Evolutionary conservation across 2,113 vertebrate genomes (phyloP), one percentile per base, ranked within the genome.

Genomic region (Manacus vitellinus): DNA sequence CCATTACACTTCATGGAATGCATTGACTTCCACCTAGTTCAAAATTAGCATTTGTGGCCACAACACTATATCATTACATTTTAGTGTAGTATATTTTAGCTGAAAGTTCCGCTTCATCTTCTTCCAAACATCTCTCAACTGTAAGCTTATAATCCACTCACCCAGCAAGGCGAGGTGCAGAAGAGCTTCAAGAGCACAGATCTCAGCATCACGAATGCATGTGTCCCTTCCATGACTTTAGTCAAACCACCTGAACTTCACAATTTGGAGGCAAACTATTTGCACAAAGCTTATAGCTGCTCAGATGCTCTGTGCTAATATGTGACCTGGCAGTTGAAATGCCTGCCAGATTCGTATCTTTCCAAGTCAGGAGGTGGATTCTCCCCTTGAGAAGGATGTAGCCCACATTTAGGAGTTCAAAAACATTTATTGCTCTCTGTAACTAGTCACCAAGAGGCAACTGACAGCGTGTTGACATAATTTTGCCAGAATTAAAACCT

Each of bases 401-500:
- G 86, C n/a, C 80, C 94, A 75, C 70, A 54, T 76, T 94, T 37
- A 85, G 82, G 88, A 96, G 83, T 81, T 96, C 83, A 88, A 79
- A 97, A 97, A 77, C 90, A 89, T 97, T 97, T 97, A 92, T 87
- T 97, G 78, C 79, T 92, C 30, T 94, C 83, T 95, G 75, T 93
- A 98, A 97, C 97, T 97, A 87, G 93, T 95, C 97, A 97, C 94
- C 95, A 95, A 95, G 92, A 96, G 94, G 92, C 67, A 95, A 94
- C 70, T 96, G 97, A 98, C 96, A 96, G 96, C 5, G 23, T 96
- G 96, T 95, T 98, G 98, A 98, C 96, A 95, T 95, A 19, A 56
- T 90, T 95, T 96, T 97, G 92, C 94, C 96, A 94, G 97, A 97
- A 97, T 96, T 97, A 97, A 98, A 96, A 83, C 95, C 93, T 95